Evolutionary conservation across 1,140 invertebrate species (phyloP).

Genomic region (Hyles vespertilio): DNA sequence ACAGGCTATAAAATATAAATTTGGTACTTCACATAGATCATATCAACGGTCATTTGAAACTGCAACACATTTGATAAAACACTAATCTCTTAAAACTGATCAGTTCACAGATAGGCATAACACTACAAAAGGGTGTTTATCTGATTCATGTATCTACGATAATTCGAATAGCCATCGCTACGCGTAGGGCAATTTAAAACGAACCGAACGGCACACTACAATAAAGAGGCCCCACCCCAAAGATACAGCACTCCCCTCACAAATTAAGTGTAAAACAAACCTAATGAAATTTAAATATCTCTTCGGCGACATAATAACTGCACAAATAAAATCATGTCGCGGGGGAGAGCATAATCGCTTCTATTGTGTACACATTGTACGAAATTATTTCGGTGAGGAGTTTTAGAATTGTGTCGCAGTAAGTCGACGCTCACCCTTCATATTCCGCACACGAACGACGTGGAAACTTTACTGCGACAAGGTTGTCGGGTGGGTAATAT

Average conservation of each 20-base stretch:
- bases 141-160: constrained; percentile 51
- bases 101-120: constrained; percentile 29
- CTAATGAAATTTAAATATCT: constrained; percentile 76
- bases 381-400: constrained; percentile 25
- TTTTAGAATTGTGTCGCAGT: constrained; percentile 29
- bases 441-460: constrained; percentile 9
- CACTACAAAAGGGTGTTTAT: constrained; percentile 45
- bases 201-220: constrained; percentile 48
- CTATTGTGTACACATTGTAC: constrained; percentile 70
- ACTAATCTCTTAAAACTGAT: constrained; percentile 38
- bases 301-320: constrained; percentile 67
- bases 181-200: constrained; percentile 54
- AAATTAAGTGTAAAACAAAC: constrained; percentile 76
- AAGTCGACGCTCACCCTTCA: constrained; percentile 4
- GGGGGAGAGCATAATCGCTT: constrained; percentile 66
- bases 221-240: constrained; percentile 57
- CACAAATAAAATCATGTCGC: constrained; percentile 73
- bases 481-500: constrained; percentile 35
- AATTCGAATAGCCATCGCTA: constrained; percentile 62
- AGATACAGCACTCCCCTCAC: constrained; percentile 61
- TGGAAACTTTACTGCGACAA: constrained; percentile 39
- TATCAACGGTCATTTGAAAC: constrained; percentile 16
- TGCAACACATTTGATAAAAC: constrained; percentile 19
- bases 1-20: no score
- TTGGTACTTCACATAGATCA: background rate